Conservation (phyloP, 2,888 invertebrate species). For the Gymnoscelis rufifasciata region DNA sequence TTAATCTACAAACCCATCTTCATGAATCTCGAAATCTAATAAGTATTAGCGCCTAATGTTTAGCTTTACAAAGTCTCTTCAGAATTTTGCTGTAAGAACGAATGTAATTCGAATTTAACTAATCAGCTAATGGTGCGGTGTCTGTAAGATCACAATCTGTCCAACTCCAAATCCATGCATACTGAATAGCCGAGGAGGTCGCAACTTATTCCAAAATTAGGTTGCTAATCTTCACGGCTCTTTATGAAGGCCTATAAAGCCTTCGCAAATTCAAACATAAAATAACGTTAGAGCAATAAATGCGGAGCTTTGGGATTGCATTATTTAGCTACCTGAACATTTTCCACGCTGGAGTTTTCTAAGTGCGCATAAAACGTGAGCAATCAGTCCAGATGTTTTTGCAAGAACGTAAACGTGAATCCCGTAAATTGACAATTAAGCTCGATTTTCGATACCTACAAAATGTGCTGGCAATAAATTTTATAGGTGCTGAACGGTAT, state of each 20-base stretch:
- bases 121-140: slow-evolving; percentile 65
- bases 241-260: slow-evolving; percentile 22
- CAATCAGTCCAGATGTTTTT: slow-evolving; percentile 74
- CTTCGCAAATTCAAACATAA: slow-evolving; percentile 41
- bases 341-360: slow-evolving; percentile 46
- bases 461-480: slow-evolving; percentile 63
- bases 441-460: slow-evolving; percentile 67
- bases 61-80: slow-evolving; percentile 21
- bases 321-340: slow-evolving; percentile 55
- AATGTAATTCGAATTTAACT: slow-evolving; percentile 48
- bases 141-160: slow-evolving; percentile 55
- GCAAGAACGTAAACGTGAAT: slow-evolving; percentile 64
- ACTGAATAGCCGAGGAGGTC: slow-evolving; percentile 18
- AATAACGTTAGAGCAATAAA: slow-evolving; percentile 50
- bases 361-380: slow-evolving; percentile 72
- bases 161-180: slow-evolving; percentile 26
- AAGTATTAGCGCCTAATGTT: slow-evolving; percentile 18
- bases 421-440: slow-evolving; percentile 71
- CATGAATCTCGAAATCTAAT: neutral
- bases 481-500: slow-evolving; percentile 35
- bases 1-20: neutral
- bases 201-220: slow-evolving; percentile 26
- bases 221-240: slow-evolving; percentile 16
- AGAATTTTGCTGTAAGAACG: slow-evolving; percentile 34
- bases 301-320: slow-evolving; percentile 53